Conservation (phyloP, 2,113 vertebrate species). For the Lycaon pictus region DNA sequence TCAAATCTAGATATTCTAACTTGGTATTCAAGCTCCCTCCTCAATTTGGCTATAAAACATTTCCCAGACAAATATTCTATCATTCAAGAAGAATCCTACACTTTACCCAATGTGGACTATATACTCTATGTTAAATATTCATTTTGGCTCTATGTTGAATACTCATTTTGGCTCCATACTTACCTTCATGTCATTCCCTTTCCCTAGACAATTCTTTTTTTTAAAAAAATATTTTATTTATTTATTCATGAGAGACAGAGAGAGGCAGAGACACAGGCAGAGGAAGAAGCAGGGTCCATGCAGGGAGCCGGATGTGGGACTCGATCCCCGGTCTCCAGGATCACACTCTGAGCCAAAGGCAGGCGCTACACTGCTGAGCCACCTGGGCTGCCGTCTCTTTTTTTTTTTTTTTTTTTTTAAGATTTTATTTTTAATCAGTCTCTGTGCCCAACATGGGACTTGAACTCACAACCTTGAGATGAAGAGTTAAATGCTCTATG, state of each 20-base stretch:
- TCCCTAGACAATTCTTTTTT: not conserved
- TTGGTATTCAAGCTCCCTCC: not conserved
- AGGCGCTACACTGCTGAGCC: too few relatives aligned
- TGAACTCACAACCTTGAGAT: not conserved
- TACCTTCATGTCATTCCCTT: not conserved
- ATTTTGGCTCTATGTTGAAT: not conserved
- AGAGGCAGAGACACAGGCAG: too few relatives aligned
- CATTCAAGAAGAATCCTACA: not conserved
- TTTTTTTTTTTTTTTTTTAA: not conserved
- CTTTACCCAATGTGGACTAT: not conserved
- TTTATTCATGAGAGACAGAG: too few relatives aligned
- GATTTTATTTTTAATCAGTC: not conserved
- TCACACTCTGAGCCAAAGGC: too few relatives aligned
- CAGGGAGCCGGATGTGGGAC: too few relatives aligned
- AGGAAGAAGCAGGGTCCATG: too few relatives aligned
- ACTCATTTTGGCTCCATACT: not conserved
- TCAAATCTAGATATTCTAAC: constrained; percentile 8
- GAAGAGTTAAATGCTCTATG: not conserved
- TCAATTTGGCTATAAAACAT: not conserved
- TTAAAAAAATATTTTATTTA: too few relatives aligned
- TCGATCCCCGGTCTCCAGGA: too few relatives aligned
- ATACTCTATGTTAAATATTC: not conserved
- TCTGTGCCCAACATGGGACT: not conserved
- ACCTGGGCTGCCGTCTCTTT: not conserved
- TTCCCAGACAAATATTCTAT: not conserved